Evolutionary conservation across 2,888 invertebrate species (phyloP).

Genomic region (Sialis lutaria): DNA sequence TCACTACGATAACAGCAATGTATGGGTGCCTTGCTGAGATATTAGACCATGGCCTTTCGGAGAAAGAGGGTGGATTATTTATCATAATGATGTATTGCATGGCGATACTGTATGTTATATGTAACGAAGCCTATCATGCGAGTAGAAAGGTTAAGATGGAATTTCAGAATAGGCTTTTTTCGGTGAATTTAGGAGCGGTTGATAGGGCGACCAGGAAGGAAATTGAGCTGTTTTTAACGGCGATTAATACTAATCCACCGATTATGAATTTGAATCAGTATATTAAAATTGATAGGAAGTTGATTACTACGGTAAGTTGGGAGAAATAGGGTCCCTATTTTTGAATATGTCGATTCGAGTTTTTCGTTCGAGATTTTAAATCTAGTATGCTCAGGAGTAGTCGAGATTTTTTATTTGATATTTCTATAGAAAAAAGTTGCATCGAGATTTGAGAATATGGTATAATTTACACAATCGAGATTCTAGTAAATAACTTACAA

Average conservation of each 20-base stretch:
- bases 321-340: too few species aligned
- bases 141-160: conserved; percentile 36
- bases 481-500: too few species aligned
- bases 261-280: conserved; percentile 61
- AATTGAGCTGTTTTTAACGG: conserved; percentile 55
- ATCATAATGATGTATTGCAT: conserved; percentile 55
- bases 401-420: too few species aligned
- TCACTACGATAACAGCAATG: conserved; percentile 54
- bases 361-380: background rate
- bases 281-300: conserved; percentile 49
- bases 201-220: conserved; percentile 48
- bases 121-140: conserved; percentile 55
- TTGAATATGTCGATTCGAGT: background rate
- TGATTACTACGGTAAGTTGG: conserved; percentile 44
- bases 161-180: conserved; percentile 41
- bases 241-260: conserved; percentile 57
- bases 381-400: background rate
- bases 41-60: conserved; percentile 50
- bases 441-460: too few species aligned
- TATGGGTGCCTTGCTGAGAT: conserved; percentile 56
- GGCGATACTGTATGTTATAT: conserved; percentile 50
- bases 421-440: too few species aligned
- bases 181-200: conserved; percentile 45
- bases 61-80: conserved; percentile 52
- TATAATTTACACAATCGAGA: too few species aligned